These are phyloP conservation scores for Trichonephila clavipes DNA, from an alignment of 1,140 invertebrate genomes.

Conservation along the genomic window DNA sequence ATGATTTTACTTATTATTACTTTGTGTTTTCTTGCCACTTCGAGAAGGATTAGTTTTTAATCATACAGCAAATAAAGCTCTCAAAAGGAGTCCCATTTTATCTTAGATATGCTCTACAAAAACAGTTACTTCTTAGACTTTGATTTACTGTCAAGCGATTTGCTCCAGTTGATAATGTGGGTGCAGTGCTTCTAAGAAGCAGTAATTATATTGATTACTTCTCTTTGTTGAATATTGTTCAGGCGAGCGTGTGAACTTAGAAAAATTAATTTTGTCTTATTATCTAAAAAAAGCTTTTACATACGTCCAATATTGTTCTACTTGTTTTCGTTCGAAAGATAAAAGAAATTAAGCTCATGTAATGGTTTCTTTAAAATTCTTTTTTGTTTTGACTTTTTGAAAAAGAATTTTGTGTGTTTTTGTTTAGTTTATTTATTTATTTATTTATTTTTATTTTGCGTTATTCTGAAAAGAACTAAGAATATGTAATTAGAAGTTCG, in stretches of 20 bases:
- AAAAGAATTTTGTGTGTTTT: too few species aligned
- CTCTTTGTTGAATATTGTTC: not conserved
- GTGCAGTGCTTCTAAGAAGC: not conserved
- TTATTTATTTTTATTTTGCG: too few species aligned
- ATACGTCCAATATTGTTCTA: not conserved
- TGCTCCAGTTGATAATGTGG: not conserved
- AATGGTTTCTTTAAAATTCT: too few species aligned
- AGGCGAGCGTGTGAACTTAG: not conserved
- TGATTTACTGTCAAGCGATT: not conserved
- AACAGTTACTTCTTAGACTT: not conserved
- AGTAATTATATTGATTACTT: not conserved
- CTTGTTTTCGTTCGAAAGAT: not conserved
- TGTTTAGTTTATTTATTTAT: too few species aligned
- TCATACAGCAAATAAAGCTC: too few species aligned
- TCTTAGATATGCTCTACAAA: not conserved
- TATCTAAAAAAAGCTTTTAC: not conserved
- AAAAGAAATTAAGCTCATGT: too few species aligned
- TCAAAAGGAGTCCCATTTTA: not conserved
- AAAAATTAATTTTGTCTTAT: not conserved
- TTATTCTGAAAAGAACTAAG: too few species aligned
- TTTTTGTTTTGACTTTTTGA: too few species aligned
- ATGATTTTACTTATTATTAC: too few species aligned
- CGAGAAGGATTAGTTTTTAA: too few species aligned
- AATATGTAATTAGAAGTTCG: too few species aligned
- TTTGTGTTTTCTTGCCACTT: too few species aligned